Evolutionary conservation across 2,797 vertebrate species (phyloP).

Genomic region (Enteromius fasciolatus): DNA sequence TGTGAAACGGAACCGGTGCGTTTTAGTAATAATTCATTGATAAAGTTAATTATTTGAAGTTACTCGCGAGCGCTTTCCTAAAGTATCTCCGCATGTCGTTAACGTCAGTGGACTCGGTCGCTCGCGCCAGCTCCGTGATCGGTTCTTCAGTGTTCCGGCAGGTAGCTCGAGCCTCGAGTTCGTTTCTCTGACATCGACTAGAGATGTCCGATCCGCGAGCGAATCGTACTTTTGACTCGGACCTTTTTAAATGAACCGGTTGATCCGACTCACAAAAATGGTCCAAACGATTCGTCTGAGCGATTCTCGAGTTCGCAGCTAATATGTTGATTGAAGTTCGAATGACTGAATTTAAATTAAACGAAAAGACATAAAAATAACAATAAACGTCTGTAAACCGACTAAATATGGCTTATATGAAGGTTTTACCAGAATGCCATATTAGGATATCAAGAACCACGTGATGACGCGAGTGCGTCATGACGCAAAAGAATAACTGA

Average conservation of each 20-base stretch:
- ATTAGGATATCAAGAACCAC: not conserved
- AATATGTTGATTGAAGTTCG: not conserved
- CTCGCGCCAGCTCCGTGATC: constrained; percentile 41
- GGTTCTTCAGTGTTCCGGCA: constrained; percentile 62
- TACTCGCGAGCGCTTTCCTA: constrained; percentile 4
- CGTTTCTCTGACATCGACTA: constrained; percentile 70
- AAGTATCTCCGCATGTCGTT: constrained; percentile 29
- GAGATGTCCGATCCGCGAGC: constrained; percentile 21
- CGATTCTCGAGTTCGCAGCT: not conserved
- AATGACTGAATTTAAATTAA: not conserved
- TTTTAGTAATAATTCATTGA: not conserved
- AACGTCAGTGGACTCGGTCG: not conserved
- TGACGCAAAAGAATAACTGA: not conserved
- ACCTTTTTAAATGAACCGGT: constrained; percentile 4
- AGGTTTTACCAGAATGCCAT: not conserved
- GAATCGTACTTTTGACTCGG: constrained; percentile 5
- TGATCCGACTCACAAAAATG: not conserved
- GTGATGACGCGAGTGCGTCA: not conserved
- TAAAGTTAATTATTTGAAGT: constrained; percentile 3
- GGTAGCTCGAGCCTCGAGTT: constrained; percentile 62
- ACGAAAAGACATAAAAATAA: not conserved
- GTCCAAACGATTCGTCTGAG: not conserved
- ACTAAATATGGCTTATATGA: not conserved
- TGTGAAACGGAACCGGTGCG: constrained; percentile 8
- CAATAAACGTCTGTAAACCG: not conserved